Evolutionary conservation across 1,140 invertebrate genomes (phyloP), one percentile per base, ranked within the genome.

Genomic region (Orchesella cincta): DNA sequence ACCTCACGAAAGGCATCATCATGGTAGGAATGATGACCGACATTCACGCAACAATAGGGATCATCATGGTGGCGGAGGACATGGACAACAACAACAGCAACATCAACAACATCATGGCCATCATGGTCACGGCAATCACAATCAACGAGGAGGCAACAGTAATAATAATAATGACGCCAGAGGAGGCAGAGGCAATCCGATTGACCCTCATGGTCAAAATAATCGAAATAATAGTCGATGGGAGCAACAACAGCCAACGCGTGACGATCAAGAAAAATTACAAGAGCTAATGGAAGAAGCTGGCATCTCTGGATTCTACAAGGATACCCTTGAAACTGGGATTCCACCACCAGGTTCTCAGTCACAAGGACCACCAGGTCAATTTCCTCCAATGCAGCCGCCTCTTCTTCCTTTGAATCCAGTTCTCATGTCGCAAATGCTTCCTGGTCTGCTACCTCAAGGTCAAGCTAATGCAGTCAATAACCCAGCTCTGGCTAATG

Each of bases 211-310:
- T 33, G 8, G 14, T 14, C 23, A 29, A 5, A 67, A 67, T 31
- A 67, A 67, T 67, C 26, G 31, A 31, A n/a, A 29, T 14, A 33
- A 23, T 33, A 78, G 76, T 3, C 70, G 81, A 5, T 82, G 81
- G 81, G 81, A 82, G 57, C 81, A 82, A 57, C 39, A 46, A 20
- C 79, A 79, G 1, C 35, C 73, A 14, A 80, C 81, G 0, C 71
- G 75, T 1, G 81, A 82, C 52, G 81, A 81, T 57, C 72, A 82
- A 31, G 79, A 82, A 31, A 82, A 79, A 34, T 35, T 82, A 3
- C 81, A 82, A n/a, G 81, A 82, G 62, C 74, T 82, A 1, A 82
- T 82, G 81, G 76, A 82, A 76, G 81, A 82, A 34, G 81, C 81
- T 16, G 81, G 81, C 0, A 46, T 74, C 18, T 52, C 39, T 54